Conservation (phyloP, 2,113 vertebrate genomes). For the Melanotaenia duboulayi region DNA sequence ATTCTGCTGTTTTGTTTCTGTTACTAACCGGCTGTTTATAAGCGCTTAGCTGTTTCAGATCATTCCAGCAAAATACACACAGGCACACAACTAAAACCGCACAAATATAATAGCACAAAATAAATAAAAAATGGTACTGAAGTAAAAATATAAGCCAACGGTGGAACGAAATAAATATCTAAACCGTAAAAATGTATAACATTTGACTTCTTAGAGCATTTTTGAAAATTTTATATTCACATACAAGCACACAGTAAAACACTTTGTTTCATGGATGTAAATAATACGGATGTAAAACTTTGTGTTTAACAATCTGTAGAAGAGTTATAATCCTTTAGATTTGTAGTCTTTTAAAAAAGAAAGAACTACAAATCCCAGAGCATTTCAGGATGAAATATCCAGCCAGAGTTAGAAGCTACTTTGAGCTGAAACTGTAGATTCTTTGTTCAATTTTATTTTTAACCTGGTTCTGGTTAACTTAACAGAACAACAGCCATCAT, state of each 20-base stretch:
- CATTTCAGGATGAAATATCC: neutral
- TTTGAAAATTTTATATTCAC: conserved; percentile 24
- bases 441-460: too few relatives aligned
- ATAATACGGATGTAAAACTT: neutral
- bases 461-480: neutral
- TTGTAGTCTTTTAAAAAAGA: neutral
- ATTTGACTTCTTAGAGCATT: conserved; percentile 1
- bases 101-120: conserved; percentile 31
- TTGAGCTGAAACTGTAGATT: neutral
- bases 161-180: neutral
- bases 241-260: conserved; percentile 32
- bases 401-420: neutral
- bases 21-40: conserved; percentile 76
- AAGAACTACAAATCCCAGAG: neutral
- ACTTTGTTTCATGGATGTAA: neutral
- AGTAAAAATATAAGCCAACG: conserved; percentile 9
- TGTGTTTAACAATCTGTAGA: neutral
- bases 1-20: conserved; percentile 57
- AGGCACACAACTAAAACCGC: conserved; percentile 20
- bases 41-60: conserved; percentile 51
- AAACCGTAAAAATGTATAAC: conserved; percentile 17
- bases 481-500: too few relatives aligned
- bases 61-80: conserved; percentile 54
- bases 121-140: conserved; percentile 46
- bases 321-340: conserved; percentile 5